A percentile compares a stretch with the other conserved stretches of the same genome.
phyloP scores from a whole-genome alignment of 2,797 vertebrate species.

The Anabas testudineus region DNA sequence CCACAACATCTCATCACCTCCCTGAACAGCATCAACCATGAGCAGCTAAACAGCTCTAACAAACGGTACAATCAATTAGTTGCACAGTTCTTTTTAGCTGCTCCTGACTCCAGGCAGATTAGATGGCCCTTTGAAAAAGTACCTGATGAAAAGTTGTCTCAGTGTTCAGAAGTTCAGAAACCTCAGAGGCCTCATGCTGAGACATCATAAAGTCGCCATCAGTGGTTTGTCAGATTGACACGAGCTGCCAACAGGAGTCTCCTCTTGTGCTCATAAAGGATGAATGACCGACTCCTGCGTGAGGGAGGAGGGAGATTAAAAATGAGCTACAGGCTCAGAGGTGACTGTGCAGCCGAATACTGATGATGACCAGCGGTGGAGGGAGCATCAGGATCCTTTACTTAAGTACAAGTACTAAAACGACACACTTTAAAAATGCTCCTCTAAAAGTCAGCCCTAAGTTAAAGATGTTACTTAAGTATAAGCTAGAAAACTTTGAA shows the following conservation, averaged over 20 bases:
- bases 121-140: conserved; percentile 11
- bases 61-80: conserved; percentile 21
- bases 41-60: conserved; percentile 17
- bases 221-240: conserved; percentile 52
- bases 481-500: too few relatives aligned
- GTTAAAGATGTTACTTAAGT: neutral
- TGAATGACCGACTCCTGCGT: conserved; percentile 63
- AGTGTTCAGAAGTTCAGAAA: conserved; percentile 39
- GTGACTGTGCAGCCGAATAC: conserved; percentile 15
- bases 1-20: conserved; percentile 3
- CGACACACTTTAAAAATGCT: neutral
- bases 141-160: conserved; percentile 5
- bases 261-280: conserved; percentile 66
- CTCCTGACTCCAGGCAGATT: neutral
- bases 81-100: conserved; percentile 31
- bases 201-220: conserved; percentile 51
- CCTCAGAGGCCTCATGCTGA: conserved; percentile 36
- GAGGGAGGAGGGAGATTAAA: conserved; percentile 58
- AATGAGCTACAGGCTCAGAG: conserved; percentile 26
- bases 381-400: conserved; percentile 4
- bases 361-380: conserved; percentile 10
- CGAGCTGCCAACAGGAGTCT: conserved; percentile 53
- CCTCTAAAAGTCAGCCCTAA: neutral
- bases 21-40: neutral
- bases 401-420: neutral